Percentiles rank a stretch among this genome's conserved stretches.
phyloP scores from a whole-genome alignment of 2,113 vertebrate genomes.

The Tichodroma muraria region DNA sequence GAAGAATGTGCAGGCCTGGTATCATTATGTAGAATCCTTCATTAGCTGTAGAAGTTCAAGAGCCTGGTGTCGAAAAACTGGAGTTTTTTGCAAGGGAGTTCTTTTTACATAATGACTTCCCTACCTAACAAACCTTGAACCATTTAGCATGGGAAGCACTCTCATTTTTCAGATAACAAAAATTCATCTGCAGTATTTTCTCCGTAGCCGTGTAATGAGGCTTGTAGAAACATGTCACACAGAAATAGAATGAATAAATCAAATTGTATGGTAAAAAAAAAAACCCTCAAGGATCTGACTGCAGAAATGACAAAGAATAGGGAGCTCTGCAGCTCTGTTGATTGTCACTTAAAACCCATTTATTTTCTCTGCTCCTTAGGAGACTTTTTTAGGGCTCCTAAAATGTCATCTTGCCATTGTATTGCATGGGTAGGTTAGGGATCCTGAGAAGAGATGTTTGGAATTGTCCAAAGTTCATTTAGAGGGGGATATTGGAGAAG shows the following conservation, averaged over 20 bases:
- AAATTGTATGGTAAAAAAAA: neutral
- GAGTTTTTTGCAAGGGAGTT: neutral
- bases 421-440: neutral
- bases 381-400: neutral
- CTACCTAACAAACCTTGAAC: conserved; percentile 14
- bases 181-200: conserved; percentile 13
- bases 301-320: neutral
- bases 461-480: neutral
- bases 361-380: neutral
- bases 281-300: neutral
- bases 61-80: neutral
- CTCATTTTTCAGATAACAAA: conserved; percentile 35
- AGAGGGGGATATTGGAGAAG: neutral
- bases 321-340: neutral
- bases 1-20: neutral
- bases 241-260: conserved; percentile 36
- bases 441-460: neutral
- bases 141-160: neutral
- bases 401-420: neutral
- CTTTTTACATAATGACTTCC: neutral
- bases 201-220: neutral
- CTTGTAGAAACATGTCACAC: conserved; percentile 31
- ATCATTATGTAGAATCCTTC: neutral
- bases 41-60: neutral
- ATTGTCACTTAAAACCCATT: neutral